Percentiles rank a stretch among this genome's conserved stretches.
These are phyloP conservation scores for Lysandra coridon DNA, from an alignment of 2,888 invertebrate genomes.

Conservation along the genomic window DNA sequence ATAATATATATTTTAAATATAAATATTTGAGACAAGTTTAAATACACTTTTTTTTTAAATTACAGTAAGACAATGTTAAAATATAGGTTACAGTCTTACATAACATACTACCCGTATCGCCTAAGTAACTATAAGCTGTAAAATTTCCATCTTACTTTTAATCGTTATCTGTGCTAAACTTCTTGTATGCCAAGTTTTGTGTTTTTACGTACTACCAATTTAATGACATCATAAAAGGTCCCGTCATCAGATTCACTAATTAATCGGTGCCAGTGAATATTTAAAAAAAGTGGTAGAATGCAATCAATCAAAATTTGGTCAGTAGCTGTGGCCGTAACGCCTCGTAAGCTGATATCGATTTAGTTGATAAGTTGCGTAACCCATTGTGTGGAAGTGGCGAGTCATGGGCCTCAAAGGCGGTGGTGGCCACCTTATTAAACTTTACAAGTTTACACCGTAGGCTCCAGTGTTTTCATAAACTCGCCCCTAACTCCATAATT, in stretches of 20 bases:
- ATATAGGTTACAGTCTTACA: too few species aligned
- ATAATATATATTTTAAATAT: too few species aligned
- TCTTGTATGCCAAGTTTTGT: not conserved
- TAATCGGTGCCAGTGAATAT: constrained; percentile 69
- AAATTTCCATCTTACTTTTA: not conserved
- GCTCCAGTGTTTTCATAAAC: constrained; percentile 76
- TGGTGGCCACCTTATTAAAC: constrained; percentile 80
- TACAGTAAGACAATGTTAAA: too few species aligned
- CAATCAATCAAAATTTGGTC: constrained; percentile 79
- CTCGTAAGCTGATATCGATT: constrained; percentile 80
- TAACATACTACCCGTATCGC: too few species aligned
- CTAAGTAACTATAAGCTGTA: not conserved
- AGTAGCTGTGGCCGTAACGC: constrained; percentile 77
- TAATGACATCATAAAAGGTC: constrained; percentile 16
- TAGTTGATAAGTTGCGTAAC: constrained; percentile 78
- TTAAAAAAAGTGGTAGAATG: constrained; percentile 52
- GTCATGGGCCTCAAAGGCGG: constrained; percentile 75
- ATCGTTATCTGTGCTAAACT: not conserved
- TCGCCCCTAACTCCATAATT: constrained; percentile 61
- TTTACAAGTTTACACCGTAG: constrained; percentile 76
- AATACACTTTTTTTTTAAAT: too few species aligned
- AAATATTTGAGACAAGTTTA: too few species aligned
- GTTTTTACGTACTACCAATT: not conserved
- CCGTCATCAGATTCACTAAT: constrained; percentile 70
- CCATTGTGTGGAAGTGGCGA: constrained; percentile 72